Conservation (phyloP, 2,797 vertebrate species). For the Eulemur albifrons region DNA sequence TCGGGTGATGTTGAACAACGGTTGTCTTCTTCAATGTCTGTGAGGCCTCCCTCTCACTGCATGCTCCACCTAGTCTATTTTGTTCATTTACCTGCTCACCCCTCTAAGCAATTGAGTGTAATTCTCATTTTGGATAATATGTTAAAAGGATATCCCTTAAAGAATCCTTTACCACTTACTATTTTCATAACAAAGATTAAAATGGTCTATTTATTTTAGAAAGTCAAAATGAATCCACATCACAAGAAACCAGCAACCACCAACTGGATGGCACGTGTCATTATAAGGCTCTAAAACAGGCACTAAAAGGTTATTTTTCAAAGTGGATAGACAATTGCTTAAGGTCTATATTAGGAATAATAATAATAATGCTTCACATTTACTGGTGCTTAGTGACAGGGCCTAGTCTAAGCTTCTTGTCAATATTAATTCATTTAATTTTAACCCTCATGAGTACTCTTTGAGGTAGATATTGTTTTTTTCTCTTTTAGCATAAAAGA, state of each 20-base stretch:
- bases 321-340: background rate
- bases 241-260: background rate
- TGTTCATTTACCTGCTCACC: background rate
- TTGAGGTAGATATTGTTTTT: background rate
- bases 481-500: background rate
- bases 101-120: background rate
- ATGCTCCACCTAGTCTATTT: background rate
- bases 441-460: background rate
- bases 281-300: background rate
- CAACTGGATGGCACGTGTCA: background rate
- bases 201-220: background rate
- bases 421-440: background rate
- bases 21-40: background rate
- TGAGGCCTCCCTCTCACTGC: background rate
- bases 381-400: background rate
- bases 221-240: background rate
- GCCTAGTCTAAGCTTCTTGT: background rate
- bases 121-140: background rate
- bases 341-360: background rate
- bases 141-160: background rate
- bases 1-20: background rate
- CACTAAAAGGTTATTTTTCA: background rate
- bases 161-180: background rate
- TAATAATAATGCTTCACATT: background rate
- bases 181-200: background rate